These are phyloP conservation scores for Crossocerus cetratus DNA, from an alignment of 2,888 invertebrate species.

Conservation along the genomic window DNA sequence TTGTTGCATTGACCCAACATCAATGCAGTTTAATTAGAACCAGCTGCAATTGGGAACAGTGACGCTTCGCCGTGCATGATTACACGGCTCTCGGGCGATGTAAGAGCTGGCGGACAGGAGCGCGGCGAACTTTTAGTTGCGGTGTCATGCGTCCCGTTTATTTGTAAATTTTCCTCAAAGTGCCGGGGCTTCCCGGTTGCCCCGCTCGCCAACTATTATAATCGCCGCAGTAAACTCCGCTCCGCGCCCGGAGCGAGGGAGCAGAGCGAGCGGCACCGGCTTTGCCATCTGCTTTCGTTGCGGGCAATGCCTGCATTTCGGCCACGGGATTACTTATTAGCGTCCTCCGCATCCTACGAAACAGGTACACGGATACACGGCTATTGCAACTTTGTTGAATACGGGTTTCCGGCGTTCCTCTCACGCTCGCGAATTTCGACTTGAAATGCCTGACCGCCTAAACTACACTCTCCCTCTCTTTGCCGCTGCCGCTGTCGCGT, in stretches of 20 bases:
- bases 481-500: neutral
- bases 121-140: neutral
- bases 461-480: conserved; percentile 7
- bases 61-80: no score
- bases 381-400: conserved; percentile 51
- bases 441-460: no score
- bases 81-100: no score
- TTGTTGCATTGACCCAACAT: no score
- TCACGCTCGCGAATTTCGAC: no score
- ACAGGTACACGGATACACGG: conserved; percentile 25
- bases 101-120: no score
- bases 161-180: conserved; percentile 11
- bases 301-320: conserved; percentile 35
- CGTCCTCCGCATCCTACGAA: conserved; percentile 34
- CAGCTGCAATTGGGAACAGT: no score
- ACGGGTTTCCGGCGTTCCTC: conserved; percentile 19
- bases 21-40: no score
- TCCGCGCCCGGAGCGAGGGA: neutral
- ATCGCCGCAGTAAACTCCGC: neutral
- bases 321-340: conserved; percentile 47
- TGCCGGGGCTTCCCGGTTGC: neutral
- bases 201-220: conserved; percentile 7
- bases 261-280: conserved; percentile 8
- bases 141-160: conserved; percentile 6
- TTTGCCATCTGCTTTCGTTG: conserved; percentile 35